A percentile compares a stretch with the other conserved stretches of the same genome.
phyloP scores from a whole-genome alignment of 2,113 vertebrate genomes.

The Cyrtonyx montezumae region DNA sequence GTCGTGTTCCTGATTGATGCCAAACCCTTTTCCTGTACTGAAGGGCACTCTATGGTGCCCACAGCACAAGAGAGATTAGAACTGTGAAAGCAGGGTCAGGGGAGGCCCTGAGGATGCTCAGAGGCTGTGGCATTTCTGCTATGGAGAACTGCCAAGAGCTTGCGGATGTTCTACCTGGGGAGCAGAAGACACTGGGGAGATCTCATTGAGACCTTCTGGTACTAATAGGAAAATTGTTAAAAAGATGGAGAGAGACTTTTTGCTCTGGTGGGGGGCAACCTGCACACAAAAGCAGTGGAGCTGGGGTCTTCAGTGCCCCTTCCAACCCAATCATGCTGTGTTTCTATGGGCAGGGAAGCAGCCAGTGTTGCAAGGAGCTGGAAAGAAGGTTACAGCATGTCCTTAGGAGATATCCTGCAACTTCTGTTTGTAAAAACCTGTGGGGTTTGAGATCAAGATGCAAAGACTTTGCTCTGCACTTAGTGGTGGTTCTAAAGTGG shows the following conservation, averaged over 20 bases:
- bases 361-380: not conserved
- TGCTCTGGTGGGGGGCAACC: not conserved
- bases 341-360: not conserved
- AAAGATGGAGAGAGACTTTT: not conserved
- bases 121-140: not conserved
- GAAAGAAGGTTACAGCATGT: not conserved
- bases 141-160: not conserved
- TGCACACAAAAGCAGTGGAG: not conserved
- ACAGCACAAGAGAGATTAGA: not conserved
- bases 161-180: not conserved
- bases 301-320: not conserved
- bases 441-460: fast-evolving
- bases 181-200: not conserved
- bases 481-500: fast-evolving
- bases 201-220: not conserved
- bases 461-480: not conserved
- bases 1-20: not conserved
- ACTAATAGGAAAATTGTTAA: not conserved
- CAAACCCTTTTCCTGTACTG: not conserved
- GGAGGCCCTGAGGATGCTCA: not conserved
- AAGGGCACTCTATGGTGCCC: too few relatives aligned
- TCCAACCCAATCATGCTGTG: not conserved
- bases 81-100: not conserved
- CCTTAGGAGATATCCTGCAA: not conserved
- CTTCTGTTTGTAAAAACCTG: not conserved